A percentile compares a stretch with the other conserved stretches of the same genome.
These are phyloP conservation scores for Erynnis tages DNA, from an alignment of 2,888 invertebrate species.

Conservation along the genomic window DNA sequence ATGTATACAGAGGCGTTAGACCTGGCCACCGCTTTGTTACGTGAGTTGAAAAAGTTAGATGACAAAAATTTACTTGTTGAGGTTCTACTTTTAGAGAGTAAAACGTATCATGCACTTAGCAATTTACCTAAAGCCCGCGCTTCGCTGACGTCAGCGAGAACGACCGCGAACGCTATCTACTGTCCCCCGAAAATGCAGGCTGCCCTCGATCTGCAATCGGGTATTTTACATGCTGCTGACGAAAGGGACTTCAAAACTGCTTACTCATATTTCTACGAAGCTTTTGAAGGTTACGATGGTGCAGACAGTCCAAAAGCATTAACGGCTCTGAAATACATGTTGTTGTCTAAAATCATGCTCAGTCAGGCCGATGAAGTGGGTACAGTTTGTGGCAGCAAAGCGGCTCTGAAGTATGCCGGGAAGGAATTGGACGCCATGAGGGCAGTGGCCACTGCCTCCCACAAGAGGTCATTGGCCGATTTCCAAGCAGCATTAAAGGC, in stretches of 20 bases:
- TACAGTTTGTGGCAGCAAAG: slow-evolving; percentile 96
- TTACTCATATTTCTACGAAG: slow-evolving; percentile 99
- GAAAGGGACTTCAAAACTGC: slow-evolving; percentile 99
- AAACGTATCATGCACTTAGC: slow-evolving; percentile 98
- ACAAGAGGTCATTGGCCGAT: slow-evolving; percentile 97
- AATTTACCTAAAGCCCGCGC: slow-evolving; percentile 98
- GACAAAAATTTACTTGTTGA: slow-evolving; percentile 99
- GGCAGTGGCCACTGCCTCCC: slow-evolving; percentile 97
- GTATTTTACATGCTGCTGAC: slow-evolving; percentile 99
- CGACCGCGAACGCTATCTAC: slow-evolving; percentile 99
- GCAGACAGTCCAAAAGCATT: slow-evolving; percentile 95
- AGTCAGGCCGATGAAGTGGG: slow-evolving; percentile 98
- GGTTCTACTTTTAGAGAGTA: slow-evolving; percentile 98
- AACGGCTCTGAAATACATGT: slow-evolving; percentile 99
- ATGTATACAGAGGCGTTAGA: slow-evolving; percentile 93
- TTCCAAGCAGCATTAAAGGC: slow-evolving; percentile 95
- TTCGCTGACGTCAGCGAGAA: slow-evolving; percentile 97
- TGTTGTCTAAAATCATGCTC: slow-evolving; percentile 98
- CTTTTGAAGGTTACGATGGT: slow-evolving; percentile 99
- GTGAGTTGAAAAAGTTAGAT: slow-evolving; percentile 98
- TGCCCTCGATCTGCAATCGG: slow-evolving; percentile 97
- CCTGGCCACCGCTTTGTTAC: slow-evolving; percentile 92
- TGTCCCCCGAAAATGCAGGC: slow-evolving; percentile 99
- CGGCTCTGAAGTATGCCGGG: slow-evolving; percentile 98
- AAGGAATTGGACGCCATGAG: slow-evolving; percentile 99